Conservation (phyloP, 1,140 invertebrate genomes). For the Centruroides vittatus region DNA sequence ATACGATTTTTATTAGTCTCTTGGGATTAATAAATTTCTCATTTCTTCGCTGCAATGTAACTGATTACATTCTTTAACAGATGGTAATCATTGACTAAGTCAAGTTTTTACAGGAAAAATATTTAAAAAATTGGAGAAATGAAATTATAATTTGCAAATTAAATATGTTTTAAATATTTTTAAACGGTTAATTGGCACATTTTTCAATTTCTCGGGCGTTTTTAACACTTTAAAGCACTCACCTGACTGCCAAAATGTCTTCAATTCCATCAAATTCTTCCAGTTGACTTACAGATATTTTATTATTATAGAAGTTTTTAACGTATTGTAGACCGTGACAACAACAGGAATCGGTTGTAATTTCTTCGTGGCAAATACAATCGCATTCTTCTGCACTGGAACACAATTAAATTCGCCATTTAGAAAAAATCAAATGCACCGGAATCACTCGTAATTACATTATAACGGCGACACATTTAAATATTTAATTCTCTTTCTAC, state of each 20-base stretch:
- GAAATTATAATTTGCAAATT: no score
- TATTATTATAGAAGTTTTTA: background rate
- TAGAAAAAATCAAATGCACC: no score
- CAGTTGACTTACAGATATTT: background rate
- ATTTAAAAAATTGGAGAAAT: no score
- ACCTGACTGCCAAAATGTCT: constrained; percentile 15
- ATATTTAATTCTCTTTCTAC: background rate
- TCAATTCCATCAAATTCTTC: constrained; percentile 16
- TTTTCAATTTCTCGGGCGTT: background rate
- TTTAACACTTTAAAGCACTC: background rate
- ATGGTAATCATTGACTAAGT: no score
- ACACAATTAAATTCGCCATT: background rate
- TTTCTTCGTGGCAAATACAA: constrained; percentile 7
- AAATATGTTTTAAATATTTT: no score
- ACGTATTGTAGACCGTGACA: constrained; percentile 2
- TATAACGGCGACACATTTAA: background rate
- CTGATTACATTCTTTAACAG: no score
- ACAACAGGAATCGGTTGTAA: constrained; percentile 3
- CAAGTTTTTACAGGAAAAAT: no score
- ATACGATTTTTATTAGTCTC: no score
- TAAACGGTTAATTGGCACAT: background rate
- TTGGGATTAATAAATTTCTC: no score
- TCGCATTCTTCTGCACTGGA: constrained; percentile 14
- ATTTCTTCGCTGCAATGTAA: no score
- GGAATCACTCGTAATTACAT: no score